Percentiles rank a stretch among this genome's conserved stretches.
These are phyloP conservation scores for Aelia acuminata DNA, from an alignment of 2,888 invertebrate species.

Conservation along the genomic window DNA sequence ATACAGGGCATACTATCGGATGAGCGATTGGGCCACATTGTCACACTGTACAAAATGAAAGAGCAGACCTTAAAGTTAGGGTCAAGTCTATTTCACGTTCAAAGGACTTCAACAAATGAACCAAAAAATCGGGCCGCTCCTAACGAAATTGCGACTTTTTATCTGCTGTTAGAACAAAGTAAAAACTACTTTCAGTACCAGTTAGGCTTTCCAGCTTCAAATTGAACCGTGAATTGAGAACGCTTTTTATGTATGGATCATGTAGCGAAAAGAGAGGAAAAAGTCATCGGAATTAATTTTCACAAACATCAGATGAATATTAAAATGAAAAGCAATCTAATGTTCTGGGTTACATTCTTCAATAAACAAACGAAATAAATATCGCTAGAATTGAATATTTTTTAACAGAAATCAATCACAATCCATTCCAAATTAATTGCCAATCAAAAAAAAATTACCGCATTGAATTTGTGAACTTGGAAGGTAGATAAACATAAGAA, in stretches of 20 bases:
- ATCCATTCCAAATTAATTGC: too few relatives aligned
- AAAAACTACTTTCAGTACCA: neutral
- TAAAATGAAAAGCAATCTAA: neutral
- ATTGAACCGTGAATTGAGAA: too few relatives aligned
- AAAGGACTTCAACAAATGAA: neutral
- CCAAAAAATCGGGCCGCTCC: neutral
- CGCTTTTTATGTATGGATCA: too few relatives aligned
- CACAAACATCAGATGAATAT: neutral
- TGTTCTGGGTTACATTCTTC: too few relatives aligned
- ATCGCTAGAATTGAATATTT: too few relatives aligned
- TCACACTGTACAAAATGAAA: neutral
- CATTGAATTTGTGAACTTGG: too few relatives aligned
- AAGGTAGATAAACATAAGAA: too few relatives aligned
- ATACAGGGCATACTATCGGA: neutral
- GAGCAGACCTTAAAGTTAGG: neutral
- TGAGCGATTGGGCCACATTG: neutral
- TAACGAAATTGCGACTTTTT: neutral
- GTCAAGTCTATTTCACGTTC: neutral
- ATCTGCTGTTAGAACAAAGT: neutral
- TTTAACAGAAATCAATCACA: too few relatives aligned
- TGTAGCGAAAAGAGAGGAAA: too few relatives aligned
- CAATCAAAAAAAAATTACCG: too few relatives aligned
- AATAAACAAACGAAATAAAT: too few relatives aligned
- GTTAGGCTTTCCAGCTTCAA: too few relatives aligned
- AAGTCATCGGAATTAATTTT: neutral